Evolutionary conservation across 2,113 vertebrate genomes (phyloP), one percentile per base, ranked within the genome.

Genomic region (Anser cygnoides): DNA sequence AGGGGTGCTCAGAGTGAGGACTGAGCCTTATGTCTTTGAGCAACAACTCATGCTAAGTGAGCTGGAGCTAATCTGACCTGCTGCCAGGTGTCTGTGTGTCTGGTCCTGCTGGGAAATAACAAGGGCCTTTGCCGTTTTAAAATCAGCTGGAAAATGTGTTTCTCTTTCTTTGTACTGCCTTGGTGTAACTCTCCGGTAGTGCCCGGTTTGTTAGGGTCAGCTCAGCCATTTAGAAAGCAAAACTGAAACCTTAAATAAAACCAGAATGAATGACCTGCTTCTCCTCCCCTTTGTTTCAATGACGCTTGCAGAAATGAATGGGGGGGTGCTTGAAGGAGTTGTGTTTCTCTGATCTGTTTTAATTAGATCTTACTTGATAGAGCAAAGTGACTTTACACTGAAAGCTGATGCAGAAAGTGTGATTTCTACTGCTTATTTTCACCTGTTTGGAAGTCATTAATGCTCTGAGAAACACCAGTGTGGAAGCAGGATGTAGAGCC

Each of bases 221-320:
- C 49, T 84, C 89, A 75, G 43, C 70, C 68, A 15, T 59, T 87
- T 91, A 28, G 74, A 92, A 89, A 93, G 72, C 57, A 43, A 92
- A 84, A 33, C 6, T 12, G 25, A 81, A 92, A 80, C 57, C 55
- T 93, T 71, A 79, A 87, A 70, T 92, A 78, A 95, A 84, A 87
- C 35, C n/a, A 12, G 33, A 68, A 41, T 50, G 25, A 67, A 35
- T 95, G n/a, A 39, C 29, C 49, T 80, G 11, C 15, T 78, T 92
- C 70, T 92, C n/a, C 68, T 87, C 77, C 57, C 9, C 80, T 74
- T 81, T 78, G 10, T 78, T 70, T 78, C 68, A 44, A 1, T 15
- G n/a, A 55, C 17, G 18, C n/a, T 57, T 65, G 29, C 17, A 79
- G 57, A 50, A 57, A 52, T 18, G 31, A 70, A 28, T 6, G 6